A percentile compares a stretch with the other conserved stretches of the same genome.
Conservation (phyloP, 2,888 invertebrate species). For the Euzetes globulus region DNA sequence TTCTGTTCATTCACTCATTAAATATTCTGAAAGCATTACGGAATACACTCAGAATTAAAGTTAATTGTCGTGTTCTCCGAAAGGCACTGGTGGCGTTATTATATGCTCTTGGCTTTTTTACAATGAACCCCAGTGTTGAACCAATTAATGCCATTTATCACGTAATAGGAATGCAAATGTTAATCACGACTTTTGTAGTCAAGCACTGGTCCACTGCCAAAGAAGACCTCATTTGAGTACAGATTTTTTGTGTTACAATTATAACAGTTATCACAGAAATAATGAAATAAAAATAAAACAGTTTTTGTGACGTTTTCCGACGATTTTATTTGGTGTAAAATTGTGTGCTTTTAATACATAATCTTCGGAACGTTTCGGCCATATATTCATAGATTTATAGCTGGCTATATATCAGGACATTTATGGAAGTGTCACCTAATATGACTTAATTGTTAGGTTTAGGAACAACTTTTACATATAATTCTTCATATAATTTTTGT, state of each 20-base stretch:
- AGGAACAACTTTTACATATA: background rate
- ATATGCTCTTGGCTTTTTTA: background rate
- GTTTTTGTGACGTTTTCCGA: background rate
- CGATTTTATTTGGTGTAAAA: background rate
- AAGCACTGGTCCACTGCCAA: background rate
- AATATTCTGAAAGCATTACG: conserved; percentile 4
- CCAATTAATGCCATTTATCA: conserved; percentile 9
- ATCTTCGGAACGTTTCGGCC: background rate
- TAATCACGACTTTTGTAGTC: background rate
- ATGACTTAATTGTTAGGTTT: conserved; percentile 1
- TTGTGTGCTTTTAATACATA: background rate
- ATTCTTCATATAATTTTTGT: background rate
- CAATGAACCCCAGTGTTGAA: background rate
- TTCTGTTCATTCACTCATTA: background rate
- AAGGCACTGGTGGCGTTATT: background rate
- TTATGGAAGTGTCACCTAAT: background rate
- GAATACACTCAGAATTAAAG: conserved; percentile 5
- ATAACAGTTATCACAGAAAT: background rate
- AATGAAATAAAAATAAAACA: background rate
- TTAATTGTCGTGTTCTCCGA: conserved; percentile 15
- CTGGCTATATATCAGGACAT: background rate
- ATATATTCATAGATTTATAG: too few species aligned
- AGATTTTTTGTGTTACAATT: background rate
- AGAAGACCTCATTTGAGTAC: background rate
- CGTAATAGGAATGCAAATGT: conserved; percentile 19